Percentiles rank a stretch among this genome's conserved stretches.
phyloP scores from a whole-genome alignment of 2,888 invertebrate genomes.

The Trichogramma dendrolimi region DNA sequence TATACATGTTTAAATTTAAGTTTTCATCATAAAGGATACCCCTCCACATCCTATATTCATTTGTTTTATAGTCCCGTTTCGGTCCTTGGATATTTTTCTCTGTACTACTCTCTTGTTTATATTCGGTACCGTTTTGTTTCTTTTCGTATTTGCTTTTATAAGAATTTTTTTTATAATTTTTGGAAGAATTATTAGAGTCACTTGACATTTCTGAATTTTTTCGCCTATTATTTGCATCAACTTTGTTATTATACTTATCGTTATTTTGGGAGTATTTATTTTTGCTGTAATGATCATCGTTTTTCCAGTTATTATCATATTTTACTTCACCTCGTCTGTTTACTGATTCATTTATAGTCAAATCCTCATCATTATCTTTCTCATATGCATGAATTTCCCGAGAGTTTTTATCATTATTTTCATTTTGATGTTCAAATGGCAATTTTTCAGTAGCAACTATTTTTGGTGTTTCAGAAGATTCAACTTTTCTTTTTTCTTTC shows the following conservation, averaged over 20 bases:
- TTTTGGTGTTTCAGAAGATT: slow-evolving; percentile 3
- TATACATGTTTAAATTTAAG: too few species aligned
- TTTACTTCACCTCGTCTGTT: slow-evolving; percentile 25
- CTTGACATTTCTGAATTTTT: background rate
- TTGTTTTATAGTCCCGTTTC: too few species aligned
- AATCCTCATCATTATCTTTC: too few species aligned
- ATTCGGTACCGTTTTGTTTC: too few species aligned
- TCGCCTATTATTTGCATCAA: slow-evolving; percentile 14
- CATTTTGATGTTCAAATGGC: slow-evolving; percentile 16
- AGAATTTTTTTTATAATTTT: slow-evolving; percentile 7
- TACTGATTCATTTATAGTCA: background rate
- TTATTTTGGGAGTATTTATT: slow-evolving; percentile 14
- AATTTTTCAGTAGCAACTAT: slow-evolving; percentile 11
- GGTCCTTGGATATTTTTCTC: too few species aligned
- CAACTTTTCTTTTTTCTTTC: slow-evolving; percentile 7
- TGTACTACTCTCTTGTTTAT: too few species aligned
- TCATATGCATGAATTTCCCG: background rate
- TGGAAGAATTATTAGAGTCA: slow-evolving; percentile 7
- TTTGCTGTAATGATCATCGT: slow-evolving; percentile 23
- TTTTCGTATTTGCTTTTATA: too few species aligned
- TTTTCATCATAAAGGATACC: too few species aligned
- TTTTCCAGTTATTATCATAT: slow-evolving; percentile 24
- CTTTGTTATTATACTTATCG: slow-evolving; percentile 9
- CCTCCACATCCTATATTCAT: too few species aligned
- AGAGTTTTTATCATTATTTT: slow-evolving; percentile 16